Base-by-base conservation (phyloP, 1,140 invertebrate species). In the Chrysoperla carnea region DNA sequence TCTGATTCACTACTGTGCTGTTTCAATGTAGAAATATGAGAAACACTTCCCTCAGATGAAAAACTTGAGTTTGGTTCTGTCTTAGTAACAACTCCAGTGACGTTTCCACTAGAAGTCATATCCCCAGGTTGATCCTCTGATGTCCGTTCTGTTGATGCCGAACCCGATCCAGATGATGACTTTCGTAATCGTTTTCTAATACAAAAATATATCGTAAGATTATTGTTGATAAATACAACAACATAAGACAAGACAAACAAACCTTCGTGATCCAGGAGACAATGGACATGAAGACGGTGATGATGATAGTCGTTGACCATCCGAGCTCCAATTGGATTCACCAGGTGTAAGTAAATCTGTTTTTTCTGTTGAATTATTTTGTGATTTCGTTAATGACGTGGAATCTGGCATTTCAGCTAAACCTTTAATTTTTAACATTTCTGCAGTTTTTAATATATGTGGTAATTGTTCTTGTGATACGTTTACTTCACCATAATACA, bases 401-500 rank as follows among this genome's bases (percentile, higher is more conserved):
- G 76, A 69, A 42, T 83, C 73, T 6, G 77, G 81, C 70, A 84
- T 84, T 59, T 90, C 84, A 37, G 84, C 82, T 14, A 90, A 63
- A 17, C 85, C 75, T 72, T 89, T 84, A 33, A 91, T 84, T 63
- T 88, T 85, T 36, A 91, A 68, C 52, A 80, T 81, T 60, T 86
- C 84, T 8, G 86, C 86, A 23, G 84, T 87, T 70, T 86, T 84
- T 42, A 91, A 68, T 49, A 91, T 81, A 51, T 83, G 76, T 46
- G 82, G 81, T 46, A 91, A 63, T 56, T 89, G 81, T 51, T 89
- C 84, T 54, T 89, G 81, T 8, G 81, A 82, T 12, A 91, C 84
- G 63, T 90, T 89, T 1, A 90, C 84, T 69, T 90, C 84, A 1
- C 87, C 87, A 56, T 84, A 84, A 58, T 91, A 91, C 79, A 91